Base-by-base conservation (phyloP, 2,113 vertebrate genomes). In the Microtus richardsoni region DNA sequence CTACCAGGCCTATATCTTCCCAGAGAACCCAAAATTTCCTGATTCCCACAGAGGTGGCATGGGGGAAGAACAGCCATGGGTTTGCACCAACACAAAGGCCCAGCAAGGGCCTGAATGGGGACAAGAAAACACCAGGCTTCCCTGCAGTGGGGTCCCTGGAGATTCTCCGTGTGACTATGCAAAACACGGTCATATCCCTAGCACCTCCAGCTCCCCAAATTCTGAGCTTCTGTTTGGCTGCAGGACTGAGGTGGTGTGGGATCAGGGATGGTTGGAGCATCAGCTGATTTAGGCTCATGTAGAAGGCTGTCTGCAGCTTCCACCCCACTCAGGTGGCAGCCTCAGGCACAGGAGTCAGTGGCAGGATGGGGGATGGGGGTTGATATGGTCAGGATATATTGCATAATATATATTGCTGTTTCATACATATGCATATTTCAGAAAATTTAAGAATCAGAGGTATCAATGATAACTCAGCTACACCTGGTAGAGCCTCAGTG, bases 401-500 rank as follows among this genome's bases (percentile, higher is more conserved):
- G 60, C 10, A 66, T 62, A 58, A 58, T 58, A 58, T 21, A 58
- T 21, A 58, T 21, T 21, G 58, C 54, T 2, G 58, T 58, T 58
- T 28, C 36, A 39, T 49, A 49, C 52, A 78, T 21, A 64, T 36
- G 6, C 36, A 68, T 12, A 62, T 83, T 83, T 83, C 62, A 30
- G 5, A 62, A 28, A 60, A 26, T n/a, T 3, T 10, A 85, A 85
- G 28, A 85, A 47, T 2, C 28, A 85, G 39, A 44, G 44, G 22
- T 88, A 58, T 78, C 39, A 2, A 41, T 22, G 79, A 71, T 3
- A 85, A 41, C 3, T 47, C 1, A 30, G 24, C 16, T 74, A 54
- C 26, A 10, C 0, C 1, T 26, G 47, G 64, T 21, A 7, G 16
- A 8, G 33, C 44, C 52, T 49, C 33, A 3, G 28, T n/a, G 22